Conservation (phyloP, 2,888 invertebrate genomes). For the Yponomeuta evonymella region DNA sequence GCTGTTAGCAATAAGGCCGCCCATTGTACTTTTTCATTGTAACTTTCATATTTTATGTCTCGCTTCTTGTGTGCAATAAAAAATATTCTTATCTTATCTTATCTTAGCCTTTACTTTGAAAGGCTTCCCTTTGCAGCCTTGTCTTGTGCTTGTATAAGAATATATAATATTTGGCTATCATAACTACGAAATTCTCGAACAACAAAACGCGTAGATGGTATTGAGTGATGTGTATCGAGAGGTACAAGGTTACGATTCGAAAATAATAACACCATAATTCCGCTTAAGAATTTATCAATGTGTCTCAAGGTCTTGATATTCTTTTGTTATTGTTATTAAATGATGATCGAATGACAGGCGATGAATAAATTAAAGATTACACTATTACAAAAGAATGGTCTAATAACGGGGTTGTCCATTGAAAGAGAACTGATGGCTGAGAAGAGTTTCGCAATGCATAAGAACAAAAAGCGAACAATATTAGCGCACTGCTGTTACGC, state of each 20-base stretch:
- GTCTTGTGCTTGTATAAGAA: too few relatives aligned
- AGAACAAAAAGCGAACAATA: not conserved
- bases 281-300: conserved; percentile 2
- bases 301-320: conserved; percentile 6
- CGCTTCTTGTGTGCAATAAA: too few relatives aligned
- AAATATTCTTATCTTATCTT: too few relatives aligned
- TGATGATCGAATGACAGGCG: not conserved
- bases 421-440: not conserved
- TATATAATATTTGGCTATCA: too few relatives aligned
- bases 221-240: not conserved
- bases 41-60: too few relatives aligned
- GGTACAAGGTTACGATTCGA: not conserved
- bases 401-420: not conserved
- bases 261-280: not conserved
- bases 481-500: too few relatives aligned
- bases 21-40: too few relatives aligned
- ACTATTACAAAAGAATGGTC: not conserved
- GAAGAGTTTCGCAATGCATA: not conserved
- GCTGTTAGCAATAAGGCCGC: too few relatives aligned
- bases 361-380: conserved; percentile 1
- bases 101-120: too few relatives aligned
- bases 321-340: not conserved
- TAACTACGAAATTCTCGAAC: not conserved
- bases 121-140: too few relatives aligned
- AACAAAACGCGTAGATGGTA: not conserved